Conservation (phyloP, 2,888 invertebrate genomes). For the Seira sanloemensis region DNA sequence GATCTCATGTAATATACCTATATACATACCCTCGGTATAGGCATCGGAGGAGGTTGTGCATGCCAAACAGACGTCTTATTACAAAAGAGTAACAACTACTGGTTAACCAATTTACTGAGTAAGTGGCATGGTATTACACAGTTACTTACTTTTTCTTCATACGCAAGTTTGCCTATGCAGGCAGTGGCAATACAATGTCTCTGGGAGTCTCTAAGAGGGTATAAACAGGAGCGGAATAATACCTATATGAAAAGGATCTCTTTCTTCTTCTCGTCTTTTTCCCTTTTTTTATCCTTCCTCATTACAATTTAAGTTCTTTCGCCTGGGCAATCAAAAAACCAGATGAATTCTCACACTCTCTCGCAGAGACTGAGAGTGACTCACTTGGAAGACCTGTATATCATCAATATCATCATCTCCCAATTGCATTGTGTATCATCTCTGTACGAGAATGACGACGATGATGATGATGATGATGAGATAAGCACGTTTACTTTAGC, state of each 20-base stretch:
- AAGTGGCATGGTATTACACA: conserved; percentile 60
- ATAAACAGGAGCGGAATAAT: neutral
- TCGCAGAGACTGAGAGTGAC: conserved; percentile 39
- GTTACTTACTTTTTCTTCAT: conserved; percentile 54
- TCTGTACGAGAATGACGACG: conserved; percentile 18
- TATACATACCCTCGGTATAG: conserved; percentile 17
- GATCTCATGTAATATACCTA: conserved; percentile 39
- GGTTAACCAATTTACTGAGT: conserved; percentile 62
- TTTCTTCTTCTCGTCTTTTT: conserved; percentile 45
- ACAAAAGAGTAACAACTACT: conserved; percentile 56
- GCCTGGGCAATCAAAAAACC: conserved; percentile 58
- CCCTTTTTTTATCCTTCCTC: no score
- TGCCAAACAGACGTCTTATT: conserved; percentile 59
- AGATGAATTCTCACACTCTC: conserved; percentile 63
- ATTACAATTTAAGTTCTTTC: conserved; percentile 60
- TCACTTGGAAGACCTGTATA: conserved; percentile 55
- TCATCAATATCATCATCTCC: conserved; percentile 50
- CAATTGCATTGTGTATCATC: conserved; percentile 40
- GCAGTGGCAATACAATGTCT: conserved; percentile 47
- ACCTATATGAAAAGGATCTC: conserved; percentile 21
- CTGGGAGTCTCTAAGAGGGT: conserved; percentile 38
- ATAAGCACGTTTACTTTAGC: conserved; percentile 31
- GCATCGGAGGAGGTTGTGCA: conserved; percentile 2
- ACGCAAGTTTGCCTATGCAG: conserved; percentile 52
- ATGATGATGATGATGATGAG: conserved; percentile 39